Evolutionary conservation across 2,113 vertebrate genomes (phyloP).

Genomic region (Colossoma macropomum): DNA sequence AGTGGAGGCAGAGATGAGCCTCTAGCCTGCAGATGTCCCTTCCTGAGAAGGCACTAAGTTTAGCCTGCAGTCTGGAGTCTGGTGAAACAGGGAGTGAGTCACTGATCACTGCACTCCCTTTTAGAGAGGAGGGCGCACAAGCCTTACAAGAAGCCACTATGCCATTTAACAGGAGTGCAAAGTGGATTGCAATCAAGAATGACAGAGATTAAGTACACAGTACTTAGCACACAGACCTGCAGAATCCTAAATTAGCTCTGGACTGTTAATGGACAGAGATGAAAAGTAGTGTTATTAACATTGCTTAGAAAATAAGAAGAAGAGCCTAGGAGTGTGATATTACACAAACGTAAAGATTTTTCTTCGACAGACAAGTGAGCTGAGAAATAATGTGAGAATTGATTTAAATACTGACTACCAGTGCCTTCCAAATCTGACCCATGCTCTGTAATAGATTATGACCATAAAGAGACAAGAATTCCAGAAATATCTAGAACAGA

Average conservation of each 20-base stretch:
- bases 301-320: no score
- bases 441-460: background rate
- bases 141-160: background rate
- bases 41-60: conserved; percentile 35
- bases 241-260: background rate
- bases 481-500: background rate
- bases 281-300: background rate
- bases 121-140: background rate
- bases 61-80: conserved; percentile 11
- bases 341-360: no score
- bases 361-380: no score
- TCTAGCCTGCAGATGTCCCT: conserved; percentile 14
- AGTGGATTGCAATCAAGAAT: background rate
- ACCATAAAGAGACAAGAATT: background rate
- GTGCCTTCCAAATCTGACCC: background rate
- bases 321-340: background rate
- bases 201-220: background rate
- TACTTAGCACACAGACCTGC: background rate
- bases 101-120: conserved; percentile 21
- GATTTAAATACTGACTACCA: background rate
- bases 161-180: conserved; percentile 16
- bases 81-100: conserved; percentile 9
- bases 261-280: background rate
- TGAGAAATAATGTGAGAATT: no score
- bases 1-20: background rate